Evolutionary conservation across 2,888 invertebrate species (phyloP).

Genomic region (Coremacera marginata): DNA sequence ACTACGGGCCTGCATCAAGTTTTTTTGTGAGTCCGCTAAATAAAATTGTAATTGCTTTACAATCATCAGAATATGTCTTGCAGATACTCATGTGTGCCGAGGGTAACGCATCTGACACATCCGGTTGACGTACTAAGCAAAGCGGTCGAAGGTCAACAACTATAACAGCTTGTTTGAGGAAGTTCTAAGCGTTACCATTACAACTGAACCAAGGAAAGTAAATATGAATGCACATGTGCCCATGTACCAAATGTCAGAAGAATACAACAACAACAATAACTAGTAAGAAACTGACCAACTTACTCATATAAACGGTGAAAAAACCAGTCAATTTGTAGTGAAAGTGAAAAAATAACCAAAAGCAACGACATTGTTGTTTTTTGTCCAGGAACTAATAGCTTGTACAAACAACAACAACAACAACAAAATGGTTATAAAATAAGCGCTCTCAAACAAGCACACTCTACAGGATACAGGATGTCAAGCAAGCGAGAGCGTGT

Average conservation of each 20-base stretch:
- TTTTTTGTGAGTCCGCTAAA: neutral
- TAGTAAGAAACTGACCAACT: no score
- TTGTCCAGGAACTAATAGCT: neutral
- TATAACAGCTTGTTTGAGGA: no score
- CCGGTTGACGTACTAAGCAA: neutral
- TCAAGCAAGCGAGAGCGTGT: neutral
- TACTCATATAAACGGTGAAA: neutral
- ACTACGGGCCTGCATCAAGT: no score
- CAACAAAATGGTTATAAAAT: neutral
- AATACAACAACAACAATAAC: neutral
- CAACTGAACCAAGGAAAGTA: neutral
- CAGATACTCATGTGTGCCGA: no score
- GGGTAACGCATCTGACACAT: neutral
- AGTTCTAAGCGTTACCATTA: neutral
- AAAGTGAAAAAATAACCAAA: neutral
- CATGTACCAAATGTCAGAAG: neutral
- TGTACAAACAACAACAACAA: neutral
- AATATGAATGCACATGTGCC: neutral
- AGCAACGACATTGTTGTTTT: neutral
- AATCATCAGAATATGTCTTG: neutral
- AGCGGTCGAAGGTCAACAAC: neutral
- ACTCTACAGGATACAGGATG: conserved; percentile 12
- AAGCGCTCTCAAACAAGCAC: neutral
- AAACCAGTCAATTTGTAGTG: neutral
- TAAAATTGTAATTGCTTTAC: neutral